Base-by-base conservation (phyloP, 2,888 invertebrate species). In the Melikaiella ostensackeni region DNA sequence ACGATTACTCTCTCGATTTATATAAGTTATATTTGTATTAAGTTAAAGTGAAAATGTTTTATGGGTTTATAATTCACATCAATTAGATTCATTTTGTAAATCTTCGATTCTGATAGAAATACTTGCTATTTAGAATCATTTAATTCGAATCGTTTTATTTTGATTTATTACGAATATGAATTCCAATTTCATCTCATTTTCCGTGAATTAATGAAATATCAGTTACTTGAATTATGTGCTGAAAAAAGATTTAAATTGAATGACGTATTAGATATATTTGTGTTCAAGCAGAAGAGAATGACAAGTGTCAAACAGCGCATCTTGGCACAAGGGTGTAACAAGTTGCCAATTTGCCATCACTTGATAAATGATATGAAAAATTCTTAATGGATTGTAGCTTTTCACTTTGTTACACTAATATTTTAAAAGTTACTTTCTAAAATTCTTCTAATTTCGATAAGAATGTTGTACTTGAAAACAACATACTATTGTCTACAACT, bases 311-410 rank as follows among this genome's bases (percentile, higher is more conserved):
- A 50, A 70, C 70, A 70, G n/a, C 46, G 30, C 30, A 50, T 50
- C 30, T 70, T 70, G 70, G 70, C 70, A 70, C 50, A 50, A 50
- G 19, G 42, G 50, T 50, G 50, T 50, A 70, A 70, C 9, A 70
- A 70, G 50, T n/a, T 70, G 30, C 66, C 66, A 46, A 70, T 50
- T 50, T 70, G 70, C 46, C 70, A 30, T 30, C 30, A 33, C 19
- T 30, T 70, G n/a, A 66, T 42, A 66, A 46, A 66, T 66, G 50
- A 70, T 30, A 46, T n/a, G 19, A 30, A 46, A 50, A 50, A 70
- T 50, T 30, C 27, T 70, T 70, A 27, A 70, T 70, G 8, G 46
- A 30, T 24, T 57, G 1, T 57, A 24, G 13, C 24, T 13, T 24
- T 57, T 1, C 9, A 24, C 11, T 57, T 57, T 6, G 21, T 57